phyloP scores from a whole-genome alignment of 1,140 invertebrate species.

The Stenopsyche tienmushanensis region DNA sequence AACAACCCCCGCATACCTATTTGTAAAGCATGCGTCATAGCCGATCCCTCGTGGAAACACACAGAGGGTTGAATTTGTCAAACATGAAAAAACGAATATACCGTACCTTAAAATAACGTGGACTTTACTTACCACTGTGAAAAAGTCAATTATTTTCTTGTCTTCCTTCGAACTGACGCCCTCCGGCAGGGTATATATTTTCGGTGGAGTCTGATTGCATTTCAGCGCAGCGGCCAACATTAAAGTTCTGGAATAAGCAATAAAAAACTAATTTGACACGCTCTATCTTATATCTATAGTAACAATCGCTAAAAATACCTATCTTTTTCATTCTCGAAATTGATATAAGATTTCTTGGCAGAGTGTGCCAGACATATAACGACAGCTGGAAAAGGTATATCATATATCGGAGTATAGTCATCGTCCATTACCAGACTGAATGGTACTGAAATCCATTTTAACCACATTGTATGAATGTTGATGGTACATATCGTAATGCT shows the following conservation, averaged over 20 bases:
- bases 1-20: too few species aligned
- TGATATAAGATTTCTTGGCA: slow-evolving; percentile 46
- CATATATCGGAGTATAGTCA: slow-evolving; percentile 50
- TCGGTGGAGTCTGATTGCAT: slow-evolving; percentile 46
- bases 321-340: slow-evolving; percentile 17
- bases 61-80: too few species aligned
- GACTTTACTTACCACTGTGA: slow-evolving; percentile 7
- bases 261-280: slow-evolving; percentile 13
- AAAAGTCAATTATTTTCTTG: slow-evolving; percentile 21
- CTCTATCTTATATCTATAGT: neutral
- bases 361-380: slow-evolving; percentile 51
- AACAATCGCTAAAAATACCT: slow-evolving; percentile 23
- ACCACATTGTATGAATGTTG: slow-evolving; percentile 47
- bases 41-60: too few species aligned
- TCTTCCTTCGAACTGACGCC: slow-evolving; percentile 20
- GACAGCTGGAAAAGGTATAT: slow-evolving; percentile 52
- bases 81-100: too few species aligned
- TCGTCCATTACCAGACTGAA: slow-evolving; percentile 53
- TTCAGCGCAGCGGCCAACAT: slow-evolving; percentile 48
- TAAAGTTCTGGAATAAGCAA: slow-evolving; percentile 20
- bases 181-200: slow-evolving; percentile 32
- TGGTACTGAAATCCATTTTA: slow-evolving; percentile 48
- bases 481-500: slow-evolving; percentile 48
- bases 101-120: neutral
- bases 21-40: too few species aligned